These are phyloP conservation scores for Enoplosus armatus DNA, from an alignment of 2,797 vertebrate genomes.

Conservation along the genomic window DNA sequence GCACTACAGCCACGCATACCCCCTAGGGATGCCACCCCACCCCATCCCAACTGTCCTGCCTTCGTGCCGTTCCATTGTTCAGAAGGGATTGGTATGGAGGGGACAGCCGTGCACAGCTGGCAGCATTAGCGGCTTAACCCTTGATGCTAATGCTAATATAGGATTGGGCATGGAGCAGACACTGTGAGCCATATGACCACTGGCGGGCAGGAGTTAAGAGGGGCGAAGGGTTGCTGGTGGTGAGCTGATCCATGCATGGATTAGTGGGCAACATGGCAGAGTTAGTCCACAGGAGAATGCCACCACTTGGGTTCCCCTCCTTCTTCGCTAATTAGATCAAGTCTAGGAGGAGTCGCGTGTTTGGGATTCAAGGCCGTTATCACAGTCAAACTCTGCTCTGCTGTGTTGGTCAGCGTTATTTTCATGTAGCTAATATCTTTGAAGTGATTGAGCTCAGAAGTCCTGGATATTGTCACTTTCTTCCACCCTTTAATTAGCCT, in stretches of 20 bases:
- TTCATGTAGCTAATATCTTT: not conserved
- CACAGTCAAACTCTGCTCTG: not conserved
- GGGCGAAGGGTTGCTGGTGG: conserved; percentile 25
- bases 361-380: conserved; percentile 29
- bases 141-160: conserved; percentile 75
- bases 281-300: conserved; percentile 52
- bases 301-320: conserved; percentile 50
- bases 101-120: conserved; percentile 81
- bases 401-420: not conserved
- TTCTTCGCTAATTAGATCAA: conserved; percentile 59
- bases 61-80: conserved; percentile 64
- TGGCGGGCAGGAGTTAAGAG: conserved; percentile 44
- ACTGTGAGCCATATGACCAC: conserved; percentile 67
- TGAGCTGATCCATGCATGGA: conserved; percentile 61
- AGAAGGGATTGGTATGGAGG: conserved; percentile 65
- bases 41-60: conserved; percentile 55
- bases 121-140: conserved; percentile 78
- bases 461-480: not conserved
- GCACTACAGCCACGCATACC: conserved; percentile 80
- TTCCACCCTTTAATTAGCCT: not conserved
- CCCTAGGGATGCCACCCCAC: conserved; percentile 68
- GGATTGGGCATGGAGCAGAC: conserved; percentile 67
- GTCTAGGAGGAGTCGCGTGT: conserved; percentile 24
- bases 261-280: conserved; percentile 66
- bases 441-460: not conserved